A percentile compares a stretch with the other conserved stretches of the same genome.
Evolutionary conservation across 2,113 vertebrate species (phyloP).

Genomic region (Tyrannus savana): DNA sequence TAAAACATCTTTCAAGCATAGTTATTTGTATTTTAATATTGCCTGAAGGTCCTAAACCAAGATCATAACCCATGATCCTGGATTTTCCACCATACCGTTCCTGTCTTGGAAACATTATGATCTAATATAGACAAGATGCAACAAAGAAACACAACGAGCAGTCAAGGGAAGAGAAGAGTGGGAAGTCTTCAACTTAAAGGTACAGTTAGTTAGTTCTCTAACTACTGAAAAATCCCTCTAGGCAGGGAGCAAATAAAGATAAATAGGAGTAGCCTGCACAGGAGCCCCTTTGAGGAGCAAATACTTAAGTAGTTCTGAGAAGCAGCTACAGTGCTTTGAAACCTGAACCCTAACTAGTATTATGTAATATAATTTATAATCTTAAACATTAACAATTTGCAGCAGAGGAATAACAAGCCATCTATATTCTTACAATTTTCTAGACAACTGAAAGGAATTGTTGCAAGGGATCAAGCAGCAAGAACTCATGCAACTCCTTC

Average conservation of each 20-base stretch:
- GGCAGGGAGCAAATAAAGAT: slow-evolving; percentile 10
- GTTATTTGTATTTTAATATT: slow-evolving; percentile 25
- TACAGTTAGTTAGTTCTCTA: slow-evolving; percentile 14
- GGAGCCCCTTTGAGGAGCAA: neutral
- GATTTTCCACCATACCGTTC: neutral
- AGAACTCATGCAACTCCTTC: neutral
- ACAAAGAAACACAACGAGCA: neutral
- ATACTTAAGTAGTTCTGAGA: neutral
- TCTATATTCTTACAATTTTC: neutral
- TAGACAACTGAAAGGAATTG: neutral
- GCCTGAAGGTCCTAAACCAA: slow-evolving; percentile 1
- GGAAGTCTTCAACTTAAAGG: slow-evolving; percentile 1
- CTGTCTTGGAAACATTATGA: neutral
- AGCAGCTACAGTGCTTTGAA: neutral
- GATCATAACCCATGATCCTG: neutral
- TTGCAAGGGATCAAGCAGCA: neutral
- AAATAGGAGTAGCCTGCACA: neutral
- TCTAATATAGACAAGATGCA: slow-evolving; percentile 8
- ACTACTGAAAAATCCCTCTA: slow-evolving; percentile 17
- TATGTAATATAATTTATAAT: neutral
- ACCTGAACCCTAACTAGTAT: neutral
- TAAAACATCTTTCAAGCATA: neutral
- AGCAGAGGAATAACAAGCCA: neutral
- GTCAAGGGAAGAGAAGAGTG: neutral
- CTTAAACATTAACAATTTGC: neutral